Conservation (phyloP, 2,797 vertebrate species). For the Anisognathus igniventris region DNA sequence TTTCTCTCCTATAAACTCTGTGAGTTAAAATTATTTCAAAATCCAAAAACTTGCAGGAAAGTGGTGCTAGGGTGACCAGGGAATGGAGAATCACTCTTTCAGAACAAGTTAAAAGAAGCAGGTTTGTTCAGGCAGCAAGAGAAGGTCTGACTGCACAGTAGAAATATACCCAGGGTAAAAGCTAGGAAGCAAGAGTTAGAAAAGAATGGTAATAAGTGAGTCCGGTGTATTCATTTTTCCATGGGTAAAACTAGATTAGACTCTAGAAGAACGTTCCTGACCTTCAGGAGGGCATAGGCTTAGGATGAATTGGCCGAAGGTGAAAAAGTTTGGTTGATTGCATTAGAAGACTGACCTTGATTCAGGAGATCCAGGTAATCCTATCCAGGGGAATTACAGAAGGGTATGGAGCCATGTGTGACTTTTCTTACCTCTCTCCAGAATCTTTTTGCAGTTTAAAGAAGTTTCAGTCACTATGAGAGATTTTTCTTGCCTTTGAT, state of each 20-base stretch:
- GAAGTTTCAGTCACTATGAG: background rate
- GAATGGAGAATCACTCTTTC: background rate
- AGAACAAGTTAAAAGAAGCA: background rate
- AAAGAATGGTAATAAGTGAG: background rate
- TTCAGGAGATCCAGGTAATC: background rate
- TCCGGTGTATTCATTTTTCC: background rate
- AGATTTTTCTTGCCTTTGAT: background rate
- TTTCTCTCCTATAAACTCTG: background rate
- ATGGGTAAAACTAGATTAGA: background rate
- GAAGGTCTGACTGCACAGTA: background rate
- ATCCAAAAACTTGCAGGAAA: background rate
- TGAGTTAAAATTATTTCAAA: background rate
- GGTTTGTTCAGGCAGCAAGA: background rate
- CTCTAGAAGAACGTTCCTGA: background rate
- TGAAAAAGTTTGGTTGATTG: background rate
- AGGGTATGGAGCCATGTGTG: background rate
- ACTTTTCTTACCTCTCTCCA: background rate
- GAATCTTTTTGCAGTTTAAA: background rate
- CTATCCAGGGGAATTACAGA: background rate
- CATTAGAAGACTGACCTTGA: background rate
- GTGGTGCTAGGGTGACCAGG: background rate
- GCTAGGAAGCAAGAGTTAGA: background rate
- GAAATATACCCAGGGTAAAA: background rate
- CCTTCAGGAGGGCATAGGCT: background rate
- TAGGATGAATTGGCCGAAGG: background rate